A percentile compares a stretch with the other conserved stretches of the same genome.
These are phyloP conservation scores for Cheiracanthium punctorium DNA, from an alignment of 2,888 invertebrate genomes.

Conservation along the genomic window DNA sequence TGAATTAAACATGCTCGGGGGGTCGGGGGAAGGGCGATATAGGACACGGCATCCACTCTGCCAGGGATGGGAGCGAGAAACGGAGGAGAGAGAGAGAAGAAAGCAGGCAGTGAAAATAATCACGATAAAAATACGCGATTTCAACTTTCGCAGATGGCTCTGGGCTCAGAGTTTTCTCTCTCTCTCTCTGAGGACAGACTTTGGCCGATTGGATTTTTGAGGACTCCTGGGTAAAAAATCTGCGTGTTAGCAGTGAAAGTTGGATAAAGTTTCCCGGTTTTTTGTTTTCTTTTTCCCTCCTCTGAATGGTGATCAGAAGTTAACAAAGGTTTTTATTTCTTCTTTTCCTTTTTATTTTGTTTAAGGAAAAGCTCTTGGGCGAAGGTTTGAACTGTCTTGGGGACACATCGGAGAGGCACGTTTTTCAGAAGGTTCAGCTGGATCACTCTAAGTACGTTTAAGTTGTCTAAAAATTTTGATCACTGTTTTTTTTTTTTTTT, in stretches of 20 bases:
- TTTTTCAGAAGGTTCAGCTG: not conserved
- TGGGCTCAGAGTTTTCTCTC: not conserved
- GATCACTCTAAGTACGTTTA: too few relatives aligned
- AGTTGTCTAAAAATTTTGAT: too few relatives aligned
- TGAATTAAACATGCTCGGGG: slow-evolving; percentile 62
- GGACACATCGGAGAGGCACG: not conserved
- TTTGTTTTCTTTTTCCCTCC: not conserved
- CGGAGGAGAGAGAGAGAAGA: slow-evolving; percentile 6
- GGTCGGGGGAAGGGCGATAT: slow-evolving; percentile 29
- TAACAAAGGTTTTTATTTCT: not conserved
- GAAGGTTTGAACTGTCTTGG: not conserved
- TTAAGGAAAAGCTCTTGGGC: too few relatives aligned
- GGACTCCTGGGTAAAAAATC: slow-evolving; percentile 42
- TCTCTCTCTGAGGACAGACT: slow-evolving; percentile 32
- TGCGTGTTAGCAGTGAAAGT: slow-evolving; percentile 15
- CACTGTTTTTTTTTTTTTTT: too few relatives aligned
- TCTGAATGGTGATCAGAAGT: not conserved
- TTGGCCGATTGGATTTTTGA: slow-evolving; percentile 61
- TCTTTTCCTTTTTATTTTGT: not conserved
- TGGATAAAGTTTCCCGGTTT: not conserved
- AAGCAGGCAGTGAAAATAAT: slow-evolving; percentile 33
- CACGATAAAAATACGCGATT: slow-evolving; percentile 31
- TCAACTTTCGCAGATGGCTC: slow-evolving; percentile 47
- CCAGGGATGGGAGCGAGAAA: not conserved
- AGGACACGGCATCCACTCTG: slow-evolving; percentile 37